Percentiles rank a stretch among this genome's conserved stretches.
Conservation (phyloP, 2,888 invertebrate genomes). For the Tipula unca region DNA sequence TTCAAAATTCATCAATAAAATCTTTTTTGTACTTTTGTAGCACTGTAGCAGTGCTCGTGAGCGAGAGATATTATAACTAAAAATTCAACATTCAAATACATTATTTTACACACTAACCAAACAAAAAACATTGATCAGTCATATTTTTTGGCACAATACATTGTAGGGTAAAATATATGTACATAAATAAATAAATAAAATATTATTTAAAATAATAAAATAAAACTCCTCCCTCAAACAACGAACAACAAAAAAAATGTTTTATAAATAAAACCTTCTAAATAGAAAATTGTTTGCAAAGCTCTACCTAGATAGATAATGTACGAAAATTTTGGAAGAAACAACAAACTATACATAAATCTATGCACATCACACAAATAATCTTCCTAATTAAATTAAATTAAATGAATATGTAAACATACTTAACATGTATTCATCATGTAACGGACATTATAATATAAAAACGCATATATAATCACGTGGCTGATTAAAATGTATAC, state of each 20-base stretch:
- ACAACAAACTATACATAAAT: not conserved
- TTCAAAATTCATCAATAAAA: not conserved
- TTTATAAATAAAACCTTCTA: not conserved
- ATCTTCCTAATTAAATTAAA: not conserved
- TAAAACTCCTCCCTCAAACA: not conserved
- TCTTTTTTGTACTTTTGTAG: not conserved
- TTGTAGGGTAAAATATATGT: not conserved
- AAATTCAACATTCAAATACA: not conserved
- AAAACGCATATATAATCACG: not conserved
- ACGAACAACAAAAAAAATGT: not conserved
- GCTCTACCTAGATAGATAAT: not conserved
- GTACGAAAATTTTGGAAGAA: not conserved
- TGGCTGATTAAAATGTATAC: not conserved
- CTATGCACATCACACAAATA: not conserved
- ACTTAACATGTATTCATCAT: not conserved
- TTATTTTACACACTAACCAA: not conserved
- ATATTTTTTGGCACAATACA: not conserved
- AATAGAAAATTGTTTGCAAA: not conserved
- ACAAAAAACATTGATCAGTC: not conserved
- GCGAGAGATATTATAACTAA: not conserved
- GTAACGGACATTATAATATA: not conserved
- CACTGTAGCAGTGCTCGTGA: not conserved
- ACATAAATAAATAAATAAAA: not conserved
- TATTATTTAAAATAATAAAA: not conserved
- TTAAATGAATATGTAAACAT: not conserved